A percentile compares a stretch with the other conserved stretches of the same genome.
These are phyloP conservation scores for Thecophora atra DNA, from an alignment of 2,888 invertebrate genomes.

Conservation along the genomic window DNA sequence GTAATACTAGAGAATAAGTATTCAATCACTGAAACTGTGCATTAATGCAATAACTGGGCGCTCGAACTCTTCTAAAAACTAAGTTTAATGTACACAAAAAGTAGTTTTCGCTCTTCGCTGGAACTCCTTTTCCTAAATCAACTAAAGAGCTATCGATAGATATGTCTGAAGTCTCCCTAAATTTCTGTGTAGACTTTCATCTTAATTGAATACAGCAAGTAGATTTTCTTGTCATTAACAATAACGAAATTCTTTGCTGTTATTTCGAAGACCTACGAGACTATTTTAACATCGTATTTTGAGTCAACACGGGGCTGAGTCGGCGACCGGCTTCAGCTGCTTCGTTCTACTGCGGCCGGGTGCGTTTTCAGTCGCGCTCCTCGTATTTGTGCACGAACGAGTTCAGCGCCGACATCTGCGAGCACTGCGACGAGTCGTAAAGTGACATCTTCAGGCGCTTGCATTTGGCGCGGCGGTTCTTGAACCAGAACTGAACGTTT, in stretches of 20 bases:
- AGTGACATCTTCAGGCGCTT: slow-evolving; percentile 93
- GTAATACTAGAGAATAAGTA: neutral
- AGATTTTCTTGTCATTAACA: neutral
- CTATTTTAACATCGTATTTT: slow-evolving; percentile 12
- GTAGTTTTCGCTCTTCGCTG: no score
- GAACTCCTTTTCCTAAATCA: neutral
- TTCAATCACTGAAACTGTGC: neutral
- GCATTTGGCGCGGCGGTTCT: slow-evolving; percentile 97
- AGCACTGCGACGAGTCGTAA: slow-evolving; percentile 71
- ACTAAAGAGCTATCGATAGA: neutral
- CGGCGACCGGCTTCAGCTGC: no score
- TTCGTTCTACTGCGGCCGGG: neutral
- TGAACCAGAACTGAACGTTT: slow-evolving; percentile 99
- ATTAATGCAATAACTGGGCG: neutral
- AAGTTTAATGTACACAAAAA: neutral
- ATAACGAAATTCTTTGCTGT: neutral
- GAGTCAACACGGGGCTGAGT: neutral
- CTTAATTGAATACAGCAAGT: neutral
- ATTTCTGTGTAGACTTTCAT: slow-evolving; percentile 5
- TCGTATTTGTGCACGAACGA: slow-evolving; percentile 65
- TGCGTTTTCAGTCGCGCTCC: slow-evolving; percentile 59
- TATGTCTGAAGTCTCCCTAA: neutral
- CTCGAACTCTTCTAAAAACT: neutral
- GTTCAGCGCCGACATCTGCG: slow-evolving; percentile 59
- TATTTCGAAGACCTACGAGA: slow-evolving; percentile 13